A percentile compares a stretch with the other conserved stretches of the same genome.
These are phyloP conservation scores for Rhipidura dahli DNA, from an alignment of 2,113 vertebrate genomes.

Conservation along the genomic window DNA sequence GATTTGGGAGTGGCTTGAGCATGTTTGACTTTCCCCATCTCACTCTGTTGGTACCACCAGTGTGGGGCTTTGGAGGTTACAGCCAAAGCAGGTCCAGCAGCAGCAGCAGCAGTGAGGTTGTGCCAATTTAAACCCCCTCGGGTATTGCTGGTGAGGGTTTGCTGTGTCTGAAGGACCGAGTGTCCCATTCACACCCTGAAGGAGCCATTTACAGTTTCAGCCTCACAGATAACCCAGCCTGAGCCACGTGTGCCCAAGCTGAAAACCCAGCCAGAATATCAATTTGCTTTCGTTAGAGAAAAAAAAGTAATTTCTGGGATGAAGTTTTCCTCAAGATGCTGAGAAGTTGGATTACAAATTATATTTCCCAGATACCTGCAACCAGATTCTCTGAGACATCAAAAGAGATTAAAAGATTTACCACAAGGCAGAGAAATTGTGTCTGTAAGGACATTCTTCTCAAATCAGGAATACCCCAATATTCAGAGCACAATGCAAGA, in stretches of 20 bases:
- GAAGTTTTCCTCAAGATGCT: neutral
- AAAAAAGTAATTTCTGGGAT: neutral
- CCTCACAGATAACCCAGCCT: neutral
- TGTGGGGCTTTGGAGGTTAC: neutral
- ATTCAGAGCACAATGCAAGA: neutral
- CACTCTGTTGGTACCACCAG: neutral
- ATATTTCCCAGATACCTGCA: neutral
- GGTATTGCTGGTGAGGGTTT: neutral
- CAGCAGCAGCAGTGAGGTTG: neutral
- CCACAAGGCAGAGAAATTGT: neutral
- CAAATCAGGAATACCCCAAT: neutral
- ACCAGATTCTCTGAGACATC: neutral
- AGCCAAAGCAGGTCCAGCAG: neutral
- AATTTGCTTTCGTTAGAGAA: neutral
- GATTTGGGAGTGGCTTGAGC: neutral
- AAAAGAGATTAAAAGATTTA: neutral
- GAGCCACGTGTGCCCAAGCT: neutral
- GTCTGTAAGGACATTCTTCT: neutral
- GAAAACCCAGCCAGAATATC: neutral
- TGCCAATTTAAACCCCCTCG: neutral
- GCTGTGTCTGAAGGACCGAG: neutral
- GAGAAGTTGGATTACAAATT: neutral
- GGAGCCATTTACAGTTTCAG: neutral
- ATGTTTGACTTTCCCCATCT: fast-evolving
- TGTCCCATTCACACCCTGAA: neutral